A percentile compares a stretch with the other conserved stretches of the same genome.
These are phyloP conservation scores for Catostomus latipinnis DNA, from an alignment of 2,797 vertebrate genomes.

Conservation along the genomic window DNA sequence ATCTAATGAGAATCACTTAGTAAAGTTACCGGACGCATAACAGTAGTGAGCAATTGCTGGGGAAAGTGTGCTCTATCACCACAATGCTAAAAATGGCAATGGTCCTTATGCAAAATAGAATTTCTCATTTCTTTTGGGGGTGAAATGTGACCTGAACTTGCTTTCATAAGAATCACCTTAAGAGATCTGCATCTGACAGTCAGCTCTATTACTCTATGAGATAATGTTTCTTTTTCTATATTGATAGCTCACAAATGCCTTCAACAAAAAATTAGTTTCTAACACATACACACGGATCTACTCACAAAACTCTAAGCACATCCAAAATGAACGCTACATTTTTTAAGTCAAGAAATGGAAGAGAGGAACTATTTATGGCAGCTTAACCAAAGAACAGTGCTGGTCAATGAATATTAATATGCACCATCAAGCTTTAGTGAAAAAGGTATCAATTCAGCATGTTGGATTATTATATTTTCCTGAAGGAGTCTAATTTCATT, in stretches of 20 bases:
- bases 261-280: conserved; percentile 44
- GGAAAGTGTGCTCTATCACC: not conserved
- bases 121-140: not conserved
- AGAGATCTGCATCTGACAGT: not conserved
- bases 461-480: conserved; percentile 44
- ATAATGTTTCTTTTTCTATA: conserved; percentile 7
- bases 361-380: conserved; percentile 16
- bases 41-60: too few species aligned
- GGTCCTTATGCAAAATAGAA: too few species aligned
- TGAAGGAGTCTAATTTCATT: conserved; percentile 10
- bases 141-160: not conserved
- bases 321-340: conserved; percentile 52
- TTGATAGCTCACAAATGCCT: conserved; percentile 7
- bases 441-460: conserved; percentile 51
- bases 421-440: conserved; percentile 42
- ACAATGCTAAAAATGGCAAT: not conserved
- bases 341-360: conserved; percentile 46
- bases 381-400: conserved; percentile 38
- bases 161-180: not conserved
- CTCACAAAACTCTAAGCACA: conserved; percentile 38
- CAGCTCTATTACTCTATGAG: conserved; percentile 7
- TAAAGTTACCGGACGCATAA: too few species aligned
- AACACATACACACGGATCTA: conserved; percentile 59
- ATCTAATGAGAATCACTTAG: not conserved
- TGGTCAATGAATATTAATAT: conserved; percentile 26